Base-by-base conservation (phyloP, 1,140 invertebrate species). In the Eupristina koningsbergeri region DNA sequence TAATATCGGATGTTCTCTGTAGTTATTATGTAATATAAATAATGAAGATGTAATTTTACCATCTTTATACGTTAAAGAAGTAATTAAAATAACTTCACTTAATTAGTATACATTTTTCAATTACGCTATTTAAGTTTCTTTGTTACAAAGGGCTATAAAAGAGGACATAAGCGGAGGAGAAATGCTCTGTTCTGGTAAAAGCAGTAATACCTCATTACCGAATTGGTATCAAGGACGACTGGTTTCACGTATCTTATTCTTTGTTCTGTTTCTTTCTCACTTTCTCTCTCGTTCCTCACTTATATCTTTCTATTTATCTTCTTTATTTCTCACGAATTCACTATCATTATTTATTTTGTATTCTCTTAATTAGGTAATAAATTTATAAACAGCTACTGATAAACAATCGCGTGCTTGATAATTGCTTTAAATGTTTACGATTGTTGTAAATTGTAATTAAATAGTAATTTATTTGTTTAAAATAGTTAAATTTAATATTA, bases 181-280 rank as follows among this genome's bases (percentile, higher is more conserved):
- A 29, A 53, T 77, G 36, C 76, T 45, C 45, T 45, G 39, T 82
- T 76, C 41, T 75, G 71, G 76, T 76, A 80, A 84, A 84, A 84
- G 83, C 31, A 17, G 69, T 80, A 58, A 80, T 80, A 80, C 41
- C 61, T 84, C 71, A 76, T 84, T 80, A 76, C 77, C 50, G 74
- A 41, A 84, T 76, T 84, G 71, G 83, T 80, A 84, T 84, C 78
- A 84, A 84, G 83, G 78, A 67, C 83, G 71, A 80, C 77, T 22
- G 41, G 69, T 84, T 58, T 76, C 61, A 29, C n/a, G 31, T 41
- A 45, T 80, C 22, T 63, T 75, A 80, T 84, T 84, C 53, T 73
- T 64, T 73, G 64, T 69, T 47, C 39, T 67, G 41, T 53, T 29
- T 29, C 41, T n/a, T 22, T 2, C 81, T 36, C 41, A 22, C 41